Evolutionary conservation across 2,113 vertebrate genomes (phyloP).

Genomic region (Tachycineta bicolor): DNA sequence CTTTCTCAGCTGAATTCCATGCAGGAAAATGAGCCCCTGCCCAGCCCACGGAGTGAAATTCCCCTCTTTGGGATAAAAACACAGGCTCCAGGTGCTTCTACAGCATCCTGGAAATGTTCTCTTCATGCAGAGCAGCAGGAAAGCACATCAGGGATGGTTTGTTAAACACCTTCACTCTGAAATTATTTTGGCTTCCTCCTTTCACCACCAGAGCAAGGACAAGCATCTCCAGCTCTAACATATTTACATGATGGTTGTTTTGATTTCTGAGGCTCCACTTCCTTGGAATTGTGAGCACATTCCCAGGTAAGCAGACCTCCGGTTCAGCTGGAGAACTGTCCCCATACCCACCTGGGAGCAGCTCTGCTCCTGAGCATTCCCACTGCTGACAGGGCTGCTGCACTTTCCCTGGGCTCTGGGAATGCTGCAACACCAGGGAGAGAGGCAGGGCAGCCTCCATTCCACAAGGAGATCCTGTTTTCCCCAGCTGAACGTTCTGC

Average conservation of each 20-base stretch:
- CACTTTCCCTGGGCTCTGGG: background rate
- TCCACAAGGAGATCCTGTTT: background rate
- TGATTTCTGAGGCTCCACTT: background rate
- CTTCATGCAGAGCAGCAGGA: background rate
- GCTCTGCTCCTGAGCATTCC: background rate
- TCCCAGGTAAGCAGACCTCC: background rate
- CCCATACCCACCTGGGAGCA: background rate
- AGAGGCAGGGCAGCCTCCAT: rapidly evolving
- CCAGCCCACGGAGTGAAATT: background rate
- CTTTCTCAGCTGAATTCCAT: background rate
- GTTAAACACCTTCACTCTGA: too few relatives aligned
- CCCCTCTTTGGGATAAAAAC: background rate
- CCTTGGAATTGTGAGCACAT: background rate
- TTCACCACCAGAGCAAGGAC: rapidly evolving
- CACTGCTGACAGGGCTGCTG: rapidly evolving
- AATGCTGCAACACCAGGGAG: background rate
- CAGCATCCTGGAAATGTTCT: background rate
- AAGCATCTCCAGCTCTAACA: background rate
- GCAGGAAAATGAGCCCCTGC: background rate
- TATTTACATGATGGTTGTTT: background rate
- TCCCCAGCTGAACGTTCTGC: background rate
- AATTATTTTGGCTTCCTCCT: background rate
- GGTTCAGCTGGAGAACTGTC: background rate
- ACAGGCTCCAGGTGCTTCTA: background rate
- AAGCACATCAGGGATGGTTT: background rate